Base-by-base conservation (phyloP, 2,888 invertebrate species). In the Hermodice carunculata region DNA sequence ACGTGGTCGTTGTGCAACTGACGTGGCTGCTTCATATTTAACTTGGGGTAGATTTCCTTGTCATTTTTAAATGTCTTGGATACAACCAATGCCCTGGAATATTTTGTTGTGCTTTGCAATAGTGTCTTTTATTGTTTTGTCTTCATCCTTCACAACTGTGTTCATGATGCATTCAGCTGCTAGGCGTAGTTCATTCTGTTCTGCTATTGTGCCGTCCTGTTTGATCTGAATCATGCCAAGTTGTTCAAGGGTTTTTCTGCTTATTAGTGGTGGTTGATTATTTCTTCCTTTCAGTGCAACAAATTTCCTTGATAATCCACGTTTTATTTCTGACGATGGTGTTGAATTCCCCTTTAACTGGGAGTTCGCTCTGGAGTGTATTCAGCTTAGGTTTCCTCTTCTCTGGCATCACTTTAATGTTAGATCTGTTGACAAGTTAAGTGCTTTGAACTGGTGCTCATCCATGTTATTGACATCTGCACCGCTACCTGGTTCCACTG, bases 381-480 rank as follows among this genome's bases (percentile, higher is more conserved):
- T 37, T 8, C 17, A 37, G 14, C 37, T 37, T 37, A 37, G 14
- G 11, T 8, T 37, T 17, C 11, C 37, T 37, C 11, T 37, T 28
- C 54, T n/a, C n/a, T 22, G 1, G 40, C 51, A n/a, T 29, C 29
- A 17, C 14, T 49, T n/a, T 19, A 17, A 19, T 34, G 17, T 48
- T 8, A 3, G 63, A 34, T 63, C 57, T 48, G 8, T 58, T n/a
- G n/a, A n/a, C n/a, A n/a, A 26, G 2, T 4, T 22, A 14, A 64
- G 34, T n/a, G 44, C 32, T 54, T 52, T 67, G 42, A 51, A 52
- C 28, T 64, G 64, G 22, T 64, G 59, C 44, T 64, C 64, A 43
- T 64, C 64, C 53, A 64, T 59, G 5, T 60, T 51, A 37, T 64
- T 59, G 4, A 60, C 44, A 46, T 51, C 64, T 43, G 59, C 64